A percentile compares a stretch with the other conserved stretches of the same genome.
These are phyloP conservation scores for Oryzias curvinotus DNA, from an alignment of 2,113 vertebrate species.

Conservation along the genomic window DNA sequence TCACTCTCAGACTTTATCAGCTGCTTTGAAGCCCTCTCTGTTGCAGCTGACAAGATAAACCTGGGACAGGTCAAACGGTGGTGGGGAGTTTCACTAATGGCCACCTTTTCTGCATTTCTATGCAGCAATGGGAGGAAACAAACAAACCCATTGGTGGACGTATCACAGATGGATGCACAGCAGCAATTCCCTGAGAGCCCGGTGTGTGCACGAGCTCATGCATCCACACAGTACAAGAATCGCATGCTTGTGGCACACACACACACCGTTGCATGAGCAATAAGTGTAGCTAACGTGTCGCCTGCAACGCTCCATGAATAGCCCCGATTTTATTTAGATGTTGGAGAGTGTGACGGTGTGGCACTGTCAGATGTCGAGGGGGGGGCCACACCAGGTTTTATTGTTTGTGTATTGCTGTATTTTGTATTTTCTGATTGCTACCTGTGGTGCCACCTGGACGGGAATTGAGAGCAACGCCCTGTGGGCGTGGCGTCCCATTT, in stretches of 20 bases:
- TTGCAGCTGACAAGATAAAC: slow-evolving; percentile 50
- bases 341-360: too few species aligned
- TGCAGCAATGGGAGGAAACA: slow-evolving; percentile 6
- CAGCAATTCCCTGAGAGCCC: slow-evolving; percentile 17
- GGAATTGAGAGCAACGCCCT: too few species aligned
- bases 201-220: neutral
- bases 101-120: too few species aligned
- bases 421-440: too few species aligned
- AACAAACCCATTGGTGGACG: slow-evolving; percentile 35
- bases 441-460: too few species aligned
- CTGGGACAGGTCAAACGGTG: slow-evolving; percentile 23
- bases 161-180: slow-evolving; percentile 57
- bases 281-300: slow-evolving; percentile 45
- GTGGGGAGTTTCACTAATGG: neutral
- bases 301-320: slow-evolving; percentile 72
- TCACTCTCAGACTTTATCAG: slow-evolving; percentile 46
- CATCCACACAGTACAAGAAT: neutral
- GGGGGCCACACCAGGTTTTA: too few species aligned
- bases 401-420: too few species aligned
- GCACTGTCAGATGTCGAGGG: too few species aligned
- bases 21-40: slow-evolving; percentile 28
- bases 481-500: too few species aligned
- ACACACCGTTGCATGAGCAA: slow-evolving; percentile 30
- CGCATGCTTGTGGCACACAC: neutral
- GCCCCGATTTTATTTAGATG: slow-evolving; percentile 77